Base-by-base conservation (phyloP, 2,113 vertebrate species). In the Myotis davidii region DNA sequence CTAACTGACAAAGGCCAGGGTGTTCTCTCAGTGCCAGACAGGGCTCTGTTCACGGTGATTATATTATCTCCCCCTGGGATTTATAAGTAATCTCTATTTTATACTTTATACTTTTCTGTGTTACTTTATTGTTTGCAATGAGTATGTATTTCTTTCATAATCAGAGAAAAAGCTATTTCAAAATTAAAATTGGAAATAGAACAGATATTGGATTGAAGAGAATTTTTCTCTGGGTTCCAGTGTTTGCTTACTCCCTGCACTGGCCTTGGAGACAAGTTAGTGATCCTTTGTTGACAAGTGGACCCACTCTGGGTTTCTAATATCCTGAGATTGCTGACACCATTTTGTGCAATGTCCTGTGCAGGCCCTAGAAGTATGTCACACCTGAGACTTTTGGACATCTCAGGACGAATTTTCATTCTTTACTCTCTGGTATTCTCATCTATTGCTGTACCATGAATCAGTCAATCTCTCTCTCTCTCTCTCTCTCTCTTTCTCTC, bases 161-260 rank as follows among this genome's bases (percentile, higher is more conserved):
- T 89, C 50, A 89, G 32, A 34, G 69, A 70, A 85, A 88, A 83
- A 91, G n/a, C 16, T 64, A 94, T 54, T 86, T 93, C 67, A 90
- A 94, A 95, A 79, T 2, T 32, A 85, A 93, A 56, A 32, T 52
- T 91, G 78, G n/a, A 34, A 72, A 48, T 85, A 94, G 12, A 52
- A 54, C 3, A 76, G 3, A 74, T 34, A 76, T 9, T 39, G n/a
- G n/a, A 88, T 72, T 64, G 72, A 89, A 92, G n/a, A 81, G 4
- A 10, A 61, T 83, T 74, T 85, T 84, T 39, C 86, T 78, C 67
- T 61, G 17, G n/a, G 18, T 42, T 78, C 50, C n/a, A 69, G 32
- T 3, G 1, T n/a, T 79, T 17, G 13, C 42, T 94, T 83, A 45
- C 12, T 74, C 16, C 48, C 32, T 48, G 54, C n/a, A 13, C 5